These are phyloP conservation scores for Zeuzera pyrina DNA, from an alignment of 2,888 invertebrate species.

Conservation along the genomic window DNA sequence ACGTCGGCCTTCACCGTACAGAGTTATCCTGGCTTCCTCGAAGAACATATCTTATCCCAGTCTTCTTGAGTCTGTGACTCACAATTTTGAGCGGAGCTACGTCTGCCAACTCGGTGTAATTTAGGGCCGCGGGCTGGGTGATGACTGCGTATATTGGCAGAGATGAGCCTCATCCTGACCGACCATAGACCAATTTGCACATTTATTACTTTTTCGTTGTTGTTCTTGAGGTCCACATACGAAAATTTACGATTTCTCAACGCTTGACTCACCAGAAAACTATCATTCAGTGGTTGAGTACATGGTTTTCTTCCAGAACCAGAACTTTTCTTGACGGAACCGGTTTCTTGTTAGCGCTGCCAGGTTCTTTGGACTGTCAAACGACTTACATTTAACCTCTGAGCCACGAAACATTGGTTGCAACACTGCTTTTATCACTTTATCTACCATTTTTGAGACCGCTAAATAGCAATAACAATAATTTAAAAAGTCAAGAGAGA, in stretches of 20 bases:
- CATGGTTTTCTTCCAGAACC: background rate
- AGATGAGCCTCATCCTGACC: background rate
- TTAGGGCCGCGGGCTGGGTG: background rate
- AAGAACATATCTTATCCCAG: background rate
- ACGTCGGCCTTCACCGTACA: too few relatives aligned
- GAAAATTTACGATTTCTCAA: background rate
- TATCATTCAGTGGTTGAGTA: background rate
- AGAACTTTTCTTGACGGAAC: too few relatives aligned
- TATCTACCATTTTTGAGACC: too few relatives aligned
- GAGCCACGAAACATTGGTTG: too few relatives aligned
- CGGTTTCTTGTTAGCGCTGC: background rate
- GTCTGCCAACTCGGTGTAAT: background rate
- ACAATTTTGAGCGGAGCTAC: too few relatives aligned
- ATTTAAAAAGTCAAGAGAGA: slow-evolving; percentile 7
- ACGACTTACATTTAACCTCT: background rate
- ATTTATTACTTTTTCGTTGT: background rate
- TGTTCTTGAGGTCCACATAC: background rate
- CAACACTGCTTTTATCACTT: too few relatives aligned
- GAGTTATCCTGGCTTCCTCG: background rate
- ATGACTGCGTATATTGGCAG: background rate
- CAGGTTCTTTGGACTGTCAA: background rate
- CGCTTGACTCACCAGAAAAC: background rate
- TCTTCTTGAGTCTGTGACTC: background rate
- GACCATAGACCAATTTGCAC: background rate
- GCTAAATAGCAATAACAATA: slow-evolving; percentile 55